Evolutionary conservation across 2,888 invertebrate genomes (phyloP), one percentile per base, ranked within the genome.

Genomic region (Brachypterus glaber): DNA sequence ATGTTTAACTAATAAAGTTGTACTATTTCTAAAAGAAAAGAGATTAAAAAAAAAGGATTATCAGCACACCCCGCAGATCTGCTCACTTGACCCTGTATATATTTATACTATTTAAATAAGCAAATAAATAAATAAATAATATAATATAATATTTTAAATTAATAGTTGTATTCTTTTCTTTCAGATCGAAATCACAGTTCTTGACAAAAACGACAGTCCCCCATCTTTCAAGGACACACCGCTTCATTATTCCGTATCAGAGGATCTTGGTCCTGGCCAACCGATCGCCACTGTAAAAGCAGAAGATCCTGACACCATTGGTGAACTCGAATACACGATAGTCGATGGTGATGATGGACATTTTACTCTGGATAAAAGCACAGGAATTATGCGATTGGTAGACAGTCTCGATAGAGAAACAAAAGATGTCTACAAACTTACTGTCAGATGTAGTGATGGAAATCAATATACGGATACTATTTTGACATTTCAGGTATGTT

Each of bases 181-280:
- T 15, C 79, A 92, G 91, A 84, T 91, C 52, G 78, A 77, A 64
- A 79, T 93, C 50, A 79, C 77, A 39, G 82, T 93, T 35, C 64
- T 86, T 62, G 95, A 95, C 69, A 85, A 84, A 67, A 95, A 95
- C 65, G 95, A 95, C 71, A 90, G 88, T 56, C 90, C 92, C n/a
- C 95, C 95, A 3, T 77, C 80, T 37, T 89, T 90, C 71, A 77
- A 77, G 51, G 77, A 81, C 45, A 76, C 80, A 21, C 82, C 82
- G 11, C 68, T 81, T 51, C 74, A 75, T 33, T 85, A 80, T 62
- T 72, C 76, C 38, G 82, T 90, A 1, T 88, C 89, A 2, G 91
- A 92, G 62, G 90, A 91, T 61, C 72, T 88, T 41, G 80, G 85
- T 24, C 80, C 83, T 2, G 89, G 88, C 4, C 82, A 86, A 54